phyloP scores from a whole-genome alignment of 2,113 vertebrate genomes.

The Mirza zaza region DNA sequence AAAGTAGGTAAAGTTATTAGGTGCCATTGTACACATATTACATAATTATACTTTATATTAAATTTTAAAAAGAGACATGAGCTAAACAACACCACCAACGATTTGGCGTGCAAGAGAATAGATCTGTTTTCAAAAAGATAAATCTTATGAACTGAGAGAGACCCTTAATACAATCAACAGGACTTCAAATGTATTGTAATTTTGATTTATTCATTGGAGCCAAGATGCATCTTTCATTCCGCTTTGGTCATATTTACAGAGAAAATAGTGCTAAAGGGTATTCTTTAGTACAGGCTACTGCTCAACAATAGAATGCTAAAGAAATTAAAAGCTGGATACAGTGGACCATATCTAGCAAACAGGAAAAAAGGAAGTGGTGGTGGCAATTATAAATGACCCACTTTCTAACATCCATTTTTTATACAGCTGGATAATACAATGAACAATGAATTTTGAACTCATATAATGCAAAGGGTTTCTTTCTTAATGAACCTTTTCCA shows the following conservation, averaged over 20 bases:
- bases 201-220: conserved; percentile 73
- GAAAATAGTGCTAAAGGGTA: conserved; percentile 36
- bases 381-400: background rate
- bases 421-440: background rate
- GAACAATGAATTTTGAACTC: conserved; percentile 4
- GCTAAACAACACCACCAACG: conserved; percentile 38
- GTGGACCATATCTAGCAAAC: conserved; percentile 43
- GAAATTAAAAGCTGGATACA: conserved; percentile 41
- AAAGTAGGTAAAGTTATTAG: conserved; percentile 67
- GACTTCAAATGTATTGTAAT: conserved; percentile 66
- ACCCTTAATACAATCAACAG: conserved; percentile 68
- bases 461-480: background rate
- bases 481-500: background rate
- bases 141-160: conserved; percentile 69
- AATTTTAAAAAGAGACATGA: conserved; percentile 77
- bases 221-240: conserved; percentile 69
- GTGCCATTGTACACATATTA: background rate
- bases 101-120: conserved; percentile 66
- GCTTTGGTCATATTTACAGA: conserved; percentile 64
- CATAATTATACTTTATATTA: conserved; percentile 69
- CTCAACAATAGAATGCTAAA: conserved; percentile 56
- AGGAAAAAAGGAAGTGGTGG: background rate
- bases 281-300: conserved; percentile 56
- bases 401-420: background rate
- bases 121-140: conserved; percentile 73